phyloP scores from a whole-genome alignment of 1,140 invertebrate species.

The Gryon sp. region DNA sequence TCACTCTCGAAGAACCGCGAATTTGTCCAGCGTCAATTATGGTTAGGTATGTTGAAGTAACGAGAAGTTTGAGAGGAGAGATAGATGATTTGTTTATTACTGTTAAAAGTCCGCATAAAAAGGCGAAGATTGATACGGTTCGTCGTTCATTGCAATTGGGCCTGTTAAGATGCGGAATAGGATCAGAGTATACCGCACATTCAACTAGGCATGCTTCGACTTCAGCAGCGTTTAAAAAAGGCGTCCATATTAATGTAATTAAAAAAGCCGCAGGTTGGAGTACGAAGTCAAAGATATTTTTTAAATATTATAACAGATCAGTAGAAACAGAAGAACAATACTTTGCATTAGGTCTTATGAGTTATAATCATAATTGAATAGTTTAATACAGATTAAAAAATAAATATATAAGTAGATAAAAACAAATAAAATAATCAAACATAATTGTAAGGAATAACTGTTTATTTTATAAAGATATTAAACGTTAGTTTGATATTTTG shows the following conservation, averaged over 20 bases:
- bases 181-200: slow-evolving; percentile 20
- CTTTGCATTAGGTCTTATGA: slow-evolving; percentile 8
- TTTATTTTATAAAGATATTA: too few species aligned
- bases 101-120: slow-evolving; percentile 15
- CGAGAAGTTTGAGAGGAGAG: slow-evolving; percentile 8
- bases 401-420: too few species aligned
- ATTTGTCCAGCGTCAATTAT: slow-evolving; percentile 23
- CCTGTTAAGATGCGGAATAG: slow-evolving; percentile 1
- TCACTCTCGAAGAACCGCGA: not conserved
- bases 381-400: too few species aligned
- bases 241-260: slow-evolving; percentile 5
- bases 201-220: slow-evolving; percentile 15
- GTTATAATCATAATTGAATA: too few species aligned
- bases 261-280: slow-evolving; percentile 14
- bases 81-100: slow-evolving; percentile 15
- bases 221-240: slow-evolving; percentile 16
- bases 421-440: too few species aligned
- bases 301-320: slow-evolving; percentile 12
- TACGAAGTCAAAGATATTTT: not conserved
- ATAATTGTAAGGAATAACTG: too few species aligned
- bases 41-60: slow-evolving; percentile 14
- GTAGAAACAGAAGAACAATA: not conserved
- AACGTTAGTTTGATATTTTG: too few species aligned
- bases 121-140: slow-evolving; percentile 8
- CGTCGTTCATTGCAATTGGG: slow-evolving; percentile 15